A percentile compares a stretch with the other conserved stretches of the same genome.
phyloP scores from a whole-genome alignment of 2,113 vertebrate species.

The Cacatua alba region DNA sequence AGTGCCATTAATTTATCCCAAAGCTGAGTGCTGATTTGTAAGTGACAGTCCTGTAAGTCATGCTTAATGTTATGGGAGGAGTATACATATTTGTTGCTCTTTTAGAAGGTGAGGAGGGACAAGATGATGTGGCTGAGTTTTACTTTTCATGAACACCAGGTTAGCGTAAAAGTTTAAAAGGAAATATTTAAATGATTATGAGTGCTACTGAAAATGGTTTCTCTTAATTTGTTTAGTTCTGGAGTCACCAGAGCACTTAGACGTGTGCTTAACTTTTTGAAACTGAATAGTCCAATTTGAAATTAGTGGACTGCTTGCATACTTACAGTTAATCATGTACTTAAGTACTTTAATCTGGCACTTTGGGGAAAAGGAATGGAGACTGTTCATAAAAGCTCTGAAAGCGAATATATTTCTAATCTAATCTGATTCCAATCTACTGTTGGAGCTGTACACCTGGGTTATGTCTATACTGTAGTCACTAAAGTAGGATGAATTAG shows the following conservation, averaged over 20 bases:
- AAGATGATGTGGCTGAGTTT: not conserved
- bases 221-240: conserved; percentile 54
- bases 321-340: conserved; percentile 53
- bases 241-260: conserved; percentile 53
- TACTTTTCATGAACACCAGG: not conserved
- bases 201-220: conserved; percentile 22
- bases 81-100: not conserved
- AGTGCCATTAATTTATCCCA: not conserved
- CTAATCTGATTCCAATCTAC: conserved; percentile 58
- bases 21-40: not conserved
- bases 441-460: conserved; percentile 23
- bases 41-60: not conserved
- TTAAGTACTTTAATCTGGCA: conserved; percentile 61
- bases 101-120: not conserved
- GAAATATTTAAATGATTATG: not conserved
- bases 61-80: not conserved
- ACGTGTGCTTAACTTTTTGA: conserved; percentile 56
- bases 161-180: not conserved
- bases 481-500: conserved; percentile 25
- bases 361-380: conserved; percentile 51
- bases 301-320: conserved; percentile 56
- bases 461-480: conserved; percentile 10
- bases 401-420: conserved; percentile 44
- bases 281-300: conserved; percentile 9
- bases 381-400: conserved; percentile 46